These are phyloP conservation scores for Agriotes lineatus DNA, from an alignment of 2,888 invertebrate species.

Conservation along the genomic window DNA sequence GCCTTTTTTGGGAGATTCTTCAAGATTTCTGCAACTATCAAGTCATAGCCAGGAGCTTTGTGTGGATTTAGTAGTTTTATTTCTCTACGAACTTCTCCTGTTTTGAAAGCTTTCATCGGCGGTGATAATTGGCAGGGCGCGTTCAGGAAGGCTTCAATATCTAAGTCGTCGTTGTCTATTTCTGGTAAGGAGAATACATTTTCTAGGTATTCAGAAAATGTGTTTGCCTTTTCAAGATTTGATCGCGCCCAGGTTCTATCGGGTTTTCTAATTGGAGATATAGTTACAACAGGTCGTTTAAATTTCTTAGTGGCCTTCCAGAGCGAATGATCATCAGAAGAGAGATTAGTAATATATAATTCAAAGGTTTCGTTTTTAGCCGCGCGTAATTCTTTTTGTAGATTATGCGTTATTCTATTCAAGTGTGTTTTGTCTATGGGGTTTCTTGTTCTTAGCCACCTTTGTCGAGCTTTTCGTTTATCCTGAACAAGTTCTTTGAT, in stretches of 20 bases:
- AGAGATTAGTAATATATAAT: neutral
- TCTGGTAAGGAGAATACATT: no score
- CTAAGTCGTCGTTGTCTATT: no score
- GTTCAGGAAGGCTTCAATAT: no score
- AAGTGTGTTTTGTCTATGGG: neutral
- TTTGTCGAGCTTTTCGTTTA: neutral
- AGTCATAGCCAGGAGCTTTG: no score
- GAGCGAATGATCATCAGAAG: neutral
- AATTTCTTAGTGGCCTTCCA: constrained; percentile 4
- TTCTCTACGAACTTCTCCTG: no score
- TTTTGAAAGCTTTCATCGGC: no score
- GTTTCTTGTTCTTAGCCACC: neutral
- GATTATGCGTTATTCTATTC: neutral
- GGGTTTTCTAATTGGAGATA: neutral
- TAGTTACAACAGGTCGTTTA: neutral
- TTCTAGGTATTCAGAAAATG: neutral
- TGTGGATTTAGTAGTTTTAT: no score
- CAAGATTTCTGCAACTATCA: no score
- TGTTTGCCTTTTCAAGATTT: neutral
- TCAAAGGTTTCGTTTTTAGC: neutral
- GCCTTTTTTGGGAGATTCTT: no score
- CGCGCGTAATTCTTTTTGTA: neutral
- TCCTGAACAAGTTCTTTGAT: neutral
- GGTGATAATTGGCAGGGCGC: no score
- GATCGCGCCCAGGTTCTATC: neutral